Evolutionary conservation across 2,113 vertebrate genomes (phyloP).

Genomic region (Physeter macrocephalus): DNA sequence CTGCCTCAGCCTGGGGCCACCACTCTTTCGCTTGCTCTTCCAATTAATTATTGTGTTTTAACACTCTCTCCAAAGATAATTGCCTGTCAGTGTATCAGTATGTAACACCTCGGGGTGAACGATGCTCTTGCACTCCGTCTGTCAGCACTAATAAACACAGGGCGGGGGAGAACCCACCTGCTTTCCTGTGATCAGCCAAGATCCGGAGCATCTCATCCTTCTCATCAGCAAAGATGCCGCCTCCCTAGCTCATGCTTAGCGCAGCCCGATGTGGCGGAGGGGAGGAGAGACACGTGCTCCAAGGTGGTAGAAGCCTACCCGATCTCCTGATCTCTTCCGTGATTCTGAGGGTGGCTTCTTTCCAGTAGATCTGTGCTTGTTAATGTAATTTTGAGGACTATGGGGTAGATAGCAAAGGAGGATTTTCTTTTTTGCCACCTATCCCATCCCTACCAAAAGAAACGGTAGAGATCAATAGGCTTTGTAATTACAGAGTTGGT

Average conservation of each 20-base stretch:
- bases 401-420: not conserved
- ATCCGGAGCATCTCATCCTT: conserved; percentile 14
- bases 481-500: conserved; percentile 15
- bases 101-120: conserved; percentile 76
- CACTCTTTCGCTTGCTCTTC: conserved; percentile 76
- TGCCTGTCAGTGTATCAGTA: conserved; percentile 83
- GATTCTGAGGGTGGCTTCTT: not conserved
- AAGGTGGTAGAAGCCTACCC: not conserved
- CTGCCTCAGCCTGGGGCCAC: conserved; percentile 68
- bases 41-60: conserved; percentile 86
- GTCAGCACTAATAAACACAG: conserved; percentile 73
- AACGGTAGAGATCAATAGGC: not conserved
- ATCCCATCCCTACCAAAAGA: not conserved
- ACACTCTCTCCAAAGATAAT: conserved; percentile 83
- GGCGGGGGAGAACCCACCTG: conserved; percentile 58
- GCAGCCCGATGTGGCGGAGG: not conserved
- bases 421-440: not conserved
- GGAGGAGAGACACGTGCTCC: not conserved
- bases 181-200: conserved; percentile 52
- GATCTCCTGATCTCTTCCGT: not conserved
- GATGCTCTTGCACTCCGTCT: conserved; percentile 64
- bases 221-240: not conserved
- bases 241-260: not conserved
- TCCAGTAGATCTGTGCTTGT: not conserved
- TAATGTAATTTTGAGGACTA: not conserved